Evolutionary conservation across 37 sponge, comb jelly and placozoan species (phyloP).

Genomic region (Haliclona indistincta): DNA sequence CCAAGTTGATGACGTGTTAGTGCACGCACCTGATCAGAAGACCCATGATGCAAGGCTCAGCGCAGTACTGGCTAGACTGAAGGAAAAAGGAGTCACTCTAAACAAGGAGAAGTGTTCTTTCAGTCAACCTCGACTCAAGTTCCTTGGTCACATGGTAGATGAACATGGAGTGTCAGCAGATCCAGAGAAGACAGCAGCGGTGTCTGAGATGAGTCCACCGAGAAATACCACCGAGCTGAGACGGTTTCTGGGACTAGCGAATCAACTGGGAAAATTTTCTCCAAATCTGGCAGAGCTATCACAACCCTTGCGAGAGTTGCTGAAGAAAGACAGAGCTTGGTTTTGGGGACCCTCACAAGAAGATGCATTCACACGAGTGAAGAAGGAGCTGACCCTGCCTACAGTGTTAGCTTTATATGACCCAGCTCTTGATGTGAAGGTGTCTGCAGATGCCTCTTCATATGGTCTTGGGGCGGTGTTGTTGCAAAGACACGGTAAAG

Average conservation of each 20-base stretch:
- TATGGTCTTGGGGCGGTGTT: conserved; percentile 39
- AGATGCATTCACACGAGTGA: conserved; percentile 19
- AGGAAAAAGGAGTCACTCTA: conserved; percentile 32
- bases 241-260: conserved; percentile 48
- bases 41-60: conserved; percentile 27
- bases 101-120: conserved; percentile 1
- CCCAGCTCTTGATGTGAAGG: conserved; percentile 7
- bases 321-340: conserved; percentile 22
- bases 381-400: conserved; percentile 37
- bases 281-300: conserved; percentile 16
- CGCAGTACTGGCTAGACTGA: conserved; percentile 12
- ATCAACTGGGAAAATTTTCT: conserved; percentile 35
- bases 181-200: conserved; percentile 35
- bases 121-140: background rate
- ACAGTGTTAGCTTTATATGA: conserved; percentile 36
- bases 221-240: conserved; percentile 7
- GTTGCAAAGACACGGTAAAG: conserved; percentile 4
- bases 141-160: conserved; percentile 45
- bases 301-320: conserved; percentile 36
- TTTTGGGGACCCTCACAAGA: conserved; percentile 29
- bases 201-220: conserved; percentile 32
- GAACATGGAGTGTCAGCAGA: conserved; percentile 21
- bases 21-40: background rate
- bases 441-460: conserved; percentile 27
- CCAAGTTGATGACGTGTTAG: conserved; percentile 29